Evolutionary conservation across 2,113 vertebrate species (phyloP).

Genomic region (Neoarius graeffei): DNA sequence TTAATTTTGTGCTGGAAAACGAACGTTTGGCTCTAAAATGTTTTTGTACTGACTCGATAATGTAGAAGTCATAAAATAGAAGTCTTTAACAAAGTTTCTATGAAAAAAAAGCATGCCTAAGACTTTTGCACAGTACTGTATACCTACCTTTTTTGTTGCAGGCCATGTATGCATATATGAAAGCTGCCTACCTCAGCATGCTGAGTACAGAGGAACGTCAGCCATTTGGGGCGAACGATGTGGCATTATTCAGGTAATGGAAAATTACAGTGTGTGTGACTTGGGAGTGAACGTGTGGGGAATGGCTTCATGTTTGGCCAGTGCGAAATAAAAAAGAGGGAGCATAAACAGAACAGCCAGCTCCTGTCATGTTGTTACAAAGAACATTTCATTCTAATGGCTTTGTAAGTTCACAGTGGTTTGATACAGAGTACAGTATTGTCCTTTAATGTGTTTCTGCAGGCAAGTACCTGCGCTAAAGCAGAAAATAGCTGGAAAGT

Average conservation of each 20-base stretch:
- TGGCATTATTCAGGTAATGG: slow-evolving; percentile 86
- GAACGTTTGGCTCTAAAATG: no score
- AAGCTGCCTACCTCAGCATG: slow-evolving; percentile 98
- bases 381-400: neutral
- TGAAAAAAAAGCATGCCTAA: no score
- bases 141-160: slow-evolving; percentile 58
- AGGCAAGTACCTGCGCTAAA: slow-evolving; percentile 90
- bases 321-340: neutral
- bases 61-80: no score
- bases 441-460: slow-evolving; percentile 44
- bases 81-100: no score
- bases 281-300: neutral
- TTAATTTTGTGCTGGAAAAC: no score
- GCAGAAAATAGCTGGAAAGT: slow-evolving; percentile 99
- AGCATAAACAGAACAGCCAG: neutral
- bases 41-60: no score
- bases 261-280: slow-evolving; percentile 8
- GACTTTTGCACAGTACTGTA: no score
- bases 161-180: slow-evolving; percentile 97
- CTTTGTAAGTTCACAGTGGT: neutral
- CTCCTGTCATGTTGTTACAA: neutral
- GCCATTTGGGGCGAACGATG: slow-evolving; percentile 86
- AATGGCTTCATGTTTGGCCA: neutral
- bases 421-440: neutral
- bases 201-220: slow-evolving; percentile 85